Conservation (phyloP, 2,113 vertebrate species). For the Carollia perspicillata region DNA sequence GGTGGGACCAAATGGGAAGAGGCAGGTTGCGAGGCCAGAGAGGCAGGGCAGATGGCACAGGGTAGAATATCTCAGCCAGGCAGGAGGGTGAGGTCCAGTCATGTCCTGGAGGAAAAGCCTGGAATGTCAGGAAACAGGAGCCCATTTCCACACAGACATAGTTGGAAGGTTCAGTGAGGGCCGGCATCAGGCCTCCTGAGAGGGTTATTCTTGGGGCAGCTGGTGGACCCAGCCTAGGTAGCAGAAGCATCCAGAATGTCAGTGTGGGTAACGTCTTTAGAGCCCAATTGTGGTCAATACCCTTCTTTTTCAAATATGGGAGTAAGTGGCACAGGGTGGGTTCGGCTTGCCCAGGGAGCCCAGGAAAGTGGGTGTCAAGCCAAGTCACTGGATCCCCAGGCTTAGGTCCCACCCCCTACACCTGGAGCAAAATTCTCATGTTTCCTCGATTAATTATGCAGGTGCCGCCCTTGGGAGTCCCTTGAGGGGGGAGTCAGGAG, state of each 20-base stretch:
- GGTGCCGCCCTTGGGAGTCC: rapidly evolving
- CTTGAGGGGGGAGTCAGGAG: too few species aligned
- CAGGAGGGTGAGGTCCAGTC: not conserved
- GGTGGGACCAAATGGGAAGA: not conserved
- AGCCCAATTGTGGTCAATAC: not conserved
- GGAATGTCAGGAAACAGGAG: not conserved
- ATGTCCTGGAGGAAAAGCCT: not conserved
- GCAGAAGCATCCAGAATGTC: not conserved
- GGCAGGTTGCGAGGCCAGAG: not conserved
- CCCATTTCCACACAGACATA: not conserved
- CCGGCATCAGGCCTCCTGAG: not conserved
- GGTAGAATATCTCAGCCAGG: not conserved
- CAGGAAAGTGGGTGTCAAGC: not conserved
- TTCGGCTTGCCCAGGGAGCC: not conserved
- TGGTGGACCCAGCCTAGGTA: not conserved
- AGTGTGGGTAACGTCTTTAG: not conserved
- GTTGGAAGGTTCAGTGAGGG: not conserved
- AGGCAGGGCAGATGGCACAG: too few species aligned
- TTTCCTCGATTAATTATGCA: not conserved
- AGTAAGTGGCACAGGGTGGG: not conserved
- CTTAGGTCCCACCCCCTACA: not conserved
- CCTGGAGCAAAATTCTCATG: not conserved
- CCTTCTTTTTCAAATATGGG: not conserved
- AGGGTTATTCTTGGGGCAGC: not conserved
- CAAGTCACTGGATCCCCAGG: not conserved